Evolutionary conservation across 2,888 invertebrate genomes (phyloP).

Genomic region (Acrobasis suavella): DNA sequence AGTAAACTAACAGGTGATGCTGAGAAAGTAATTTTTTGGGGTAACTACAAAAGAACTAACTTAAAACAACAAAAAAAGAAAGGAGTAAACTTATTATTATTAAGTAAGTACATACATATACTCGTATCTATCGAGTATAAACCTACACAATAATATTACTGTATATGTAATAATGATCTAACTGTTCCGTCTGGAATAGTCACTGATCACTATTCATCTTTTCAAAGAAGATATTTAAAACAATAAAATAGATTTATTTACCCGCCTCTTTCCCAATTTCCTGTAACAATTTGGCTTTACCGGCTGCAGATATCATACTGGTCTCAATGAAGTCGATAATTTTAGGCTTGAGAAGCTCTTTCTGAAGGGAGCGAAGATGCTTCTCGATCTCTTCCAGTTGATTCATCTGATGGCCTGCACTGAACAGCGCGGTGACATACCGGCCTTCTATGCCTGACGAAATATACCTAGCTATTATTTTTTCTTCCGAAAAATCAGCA

Average conservation of each 20-base stretch:
- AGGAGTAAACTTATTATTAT: no score
- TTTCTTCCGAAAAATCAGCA: not conserved
- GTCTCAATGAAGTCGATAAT: constrained; percentile 61
- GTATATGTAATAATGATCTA: no score
- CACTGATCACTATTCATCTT: no score
- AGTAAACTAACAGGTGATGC: no score
- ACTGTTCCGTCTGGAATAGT: no score
- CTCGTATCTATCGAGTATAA: no score
- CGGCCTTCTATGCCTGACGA: constrained; percentile 62
- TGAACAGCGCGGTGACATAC: constrained; percentile 65
- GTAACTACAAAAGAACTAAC: no score
- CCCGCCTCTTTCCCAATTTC: constrained; percentile 53
- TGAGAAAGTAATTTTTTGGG: no score
- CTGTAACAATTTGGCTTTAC: constrained; percentile 54
- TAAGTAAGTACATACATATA: no score
- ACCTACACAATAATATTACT: no score
- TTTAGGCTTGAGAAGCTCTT: constrained; percentile 52
- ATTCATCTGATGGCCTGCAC: constrained; percentile 55
- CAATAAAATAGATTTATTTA: constrained; percentile 28
- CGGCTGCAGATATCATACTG: constrained; percentile 52
- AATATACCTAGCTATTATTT: not conserved
- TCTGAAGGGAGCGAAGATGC: constrained; percentile 46
- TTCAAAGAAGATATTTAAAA: no score
- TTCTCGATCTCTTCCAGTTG: constrained; percentile 59
- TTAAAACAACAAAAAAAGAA: no score